Conservation (phyloP, 2,888 invertebrate species). For the Yponomeuta evonymella region DNA sequence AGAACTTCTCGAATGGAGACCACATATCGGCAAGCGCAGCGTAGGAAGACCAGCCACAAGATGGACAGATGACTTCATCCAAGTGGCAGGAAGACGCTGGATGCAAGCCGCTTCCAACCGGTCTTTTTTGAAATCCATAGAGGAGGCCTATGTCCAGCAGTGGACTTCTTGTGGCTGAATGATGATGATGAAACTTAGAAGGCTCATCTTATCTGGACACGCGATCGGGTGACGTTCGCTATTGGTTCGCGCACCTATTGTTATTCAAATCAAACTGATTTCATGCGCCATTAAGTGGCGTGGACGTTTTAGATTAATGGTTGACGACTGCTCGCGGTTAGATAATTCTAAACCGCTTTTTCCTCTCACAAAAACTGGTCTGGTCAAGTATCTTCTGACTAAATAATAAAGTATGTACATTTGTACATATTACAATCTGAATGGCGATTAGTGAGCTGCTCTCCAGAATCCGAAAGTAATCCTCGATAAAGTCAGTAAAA, state of each 20-base stretch:
- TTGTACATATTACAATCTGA: not conserved
- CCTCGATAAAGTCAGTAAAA: too few relatives aligned
- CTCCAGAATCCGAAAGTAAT: too few relatives aligned
- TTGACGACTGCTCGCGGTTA: slow-evolving; percentile 16
- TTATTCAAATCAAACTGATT: slow-evolving; percentile 52
- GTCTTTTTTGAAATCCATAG: too few relatives aligned
- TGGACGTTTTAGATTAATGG: slow-evolving; percentile 42
- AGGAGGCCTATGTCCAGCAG: too few relatives aligned
- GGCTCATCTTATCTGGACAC: slow-evolving; percentile 16
- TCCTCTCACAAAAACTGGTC: not conserved
- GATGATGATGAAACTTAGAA: not conserved
- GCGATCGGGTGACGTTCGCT: slow-evolving; percentile 17
- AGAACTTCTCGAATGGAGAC: not conserved
- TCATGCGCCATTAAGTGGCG: slow-evolving; percentile 41
- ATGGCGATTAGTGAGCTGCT: too few relatives aligned
- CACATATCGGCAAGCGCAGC: too few relatives aligned
- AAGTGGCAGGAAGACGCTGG: too few relatives aligned
- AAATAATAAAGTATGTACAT: not conserved
- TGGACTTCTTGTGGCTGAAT: too few relatives aligned
- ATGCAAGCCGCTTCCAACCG: too few relatives aligned
- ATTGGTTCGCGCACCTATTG: slow-evolving; percentile 33
- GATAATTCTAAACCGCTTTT: not conserved
- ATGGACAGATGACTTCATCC: too few relatives aligned
- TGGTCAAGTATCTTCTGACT: not conserved
- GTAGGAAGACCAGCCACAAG: too few relatives aligned